A percentile compares a stretch with the other conserved stretches of the same genome.
Evolutionary conservation across 2,113 vertebrate genomes (phyloP).

Genomic region (Hippocampus barbouri): DNA sequence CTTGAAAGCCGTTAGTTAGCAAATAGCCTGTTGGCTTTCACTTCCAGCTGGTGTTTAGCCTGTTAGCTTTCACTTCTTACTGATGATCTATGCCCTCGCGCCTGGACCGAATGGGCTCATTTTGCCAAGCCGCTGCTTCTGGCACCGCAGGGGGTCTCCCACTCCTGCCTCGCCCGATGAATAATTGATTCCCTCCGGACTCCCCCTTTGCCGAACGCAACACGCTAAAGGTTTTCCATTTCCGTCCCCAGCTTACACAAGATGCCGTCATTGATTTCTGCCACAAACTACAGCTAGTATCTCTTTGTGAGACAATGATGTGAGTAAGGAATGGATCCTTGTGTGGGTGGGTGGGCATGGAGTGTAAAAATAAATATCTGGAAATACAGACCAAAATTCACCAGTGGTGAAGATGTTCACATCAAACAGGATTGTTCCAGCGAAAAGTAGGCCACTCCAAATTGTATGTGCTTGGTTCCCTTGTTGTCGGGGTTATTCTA

Average conservation of each 20-base stretch:
- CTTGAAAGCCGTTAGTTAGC: not conserved
- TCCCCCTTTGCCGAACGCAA: conserved; percentile 20
- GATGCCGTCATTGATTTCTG: conserved; percentile 46
- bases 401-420: conserved; percentile 19
- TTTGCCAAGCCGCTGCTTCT: conserved; percentile 19
- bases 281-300: conserved; percentile 23
- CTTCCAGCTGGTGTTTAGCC: not conserved
- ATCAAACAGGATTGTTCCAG: conserved; percentile 24
- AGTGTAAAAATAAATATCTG: conserved; percentile 4
- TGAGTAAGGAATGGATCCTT: conserved; percentile 14
- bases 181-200: conserved; percentile 66
- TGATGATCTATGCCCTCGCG: not conserved
- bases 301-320: conserved; percentile 33
- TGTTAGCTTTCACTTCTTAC: not conserved
- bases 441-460: conserved; percentile 39
- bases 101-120: conserved; percentile 13
- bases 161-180: conserved; percentile 42
- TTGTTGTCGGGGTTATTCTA: conserved; percentile 35
- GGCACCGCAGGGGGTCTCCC: conserved; percentile 30
- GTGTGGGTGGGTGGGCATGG: conserved; percentile 8
- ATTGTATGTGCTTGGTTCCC: conserved; percentile 13
- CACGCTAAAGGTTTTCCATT: conserved; percentile 52
- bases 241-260: conserved; percentile 34
- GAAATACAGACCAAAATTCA: conserved; percentile 2
- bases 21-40: not conserved